Percentiles rank a stretch among this genome's conserved stretches.
Conservation (phyloP, 2,888 invertebrate genomes). For the Ctena decussata region DNA sequence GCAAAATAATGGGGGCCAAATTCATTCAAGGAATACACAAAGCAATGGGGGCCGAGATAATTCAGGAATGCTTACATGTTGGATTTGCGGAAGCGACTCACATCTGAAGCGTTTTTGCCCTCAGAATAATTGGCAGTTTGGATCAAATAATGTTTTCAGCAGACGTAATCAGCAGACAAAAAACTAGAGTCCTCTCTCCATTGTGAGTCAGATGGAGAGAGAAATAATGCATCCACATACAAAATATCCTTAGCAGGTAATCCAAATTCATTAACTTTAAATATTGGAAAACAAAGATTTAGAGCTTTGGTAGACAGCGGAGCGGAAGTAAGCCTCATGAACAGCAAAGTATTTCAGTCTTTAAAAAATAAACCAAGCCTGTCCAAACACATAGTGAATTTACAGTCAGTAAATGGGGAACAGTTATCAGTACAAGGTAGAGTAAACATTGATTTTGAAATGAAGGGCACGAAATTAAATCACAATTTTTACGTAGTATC, state of each 20-base stretch:
- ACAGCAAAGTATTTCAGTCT: too few species aligned
- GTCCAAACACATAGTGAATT: not conserved
- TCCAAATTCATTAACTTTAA: conserved; percentile 25
- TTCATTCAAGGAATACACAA: too few species aligned
- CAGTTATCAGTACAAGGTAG: not conserved
- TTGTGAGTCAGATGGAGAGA: too few species aligned
- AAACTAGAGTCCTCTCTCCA: too few species aligned
- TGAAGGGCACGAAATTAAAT: not conserved
- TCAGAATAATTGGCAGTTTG: too few species aligned
- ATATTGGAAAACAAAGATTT: conserved; percentile 38
- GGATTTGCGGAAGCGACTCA: too few species aligned
- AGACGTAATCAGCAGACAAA: too few species aligned
- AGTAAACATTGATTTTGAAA: not conserved
- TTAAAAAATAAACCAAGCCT: not conserved
- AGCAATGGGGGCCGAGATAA: too few species aligned
- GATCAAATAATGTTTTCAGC: too few species aligned
- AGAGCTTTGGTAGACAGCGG: conserved; percentile 35
- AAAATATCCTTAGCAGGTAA: not conserved
- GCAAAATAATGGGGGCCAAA: too few species aligned
- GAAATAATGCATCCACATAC: not conserved
- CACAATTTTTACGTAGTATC: not conserved
- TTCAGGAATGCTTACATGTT: too few species aligned
- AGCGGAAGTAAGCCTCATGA: conserved; percentile 26
- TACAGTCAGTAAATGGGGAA: not conserved
- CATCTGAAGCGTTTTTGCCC: too few species aligned